A percentile compares a stretch with the other conserved stretches of the same genome.
phyloP scores from a whole-genome alignment of 2,113 vertebrate species.

The Girardinichthys multiradiatus region DNA sequence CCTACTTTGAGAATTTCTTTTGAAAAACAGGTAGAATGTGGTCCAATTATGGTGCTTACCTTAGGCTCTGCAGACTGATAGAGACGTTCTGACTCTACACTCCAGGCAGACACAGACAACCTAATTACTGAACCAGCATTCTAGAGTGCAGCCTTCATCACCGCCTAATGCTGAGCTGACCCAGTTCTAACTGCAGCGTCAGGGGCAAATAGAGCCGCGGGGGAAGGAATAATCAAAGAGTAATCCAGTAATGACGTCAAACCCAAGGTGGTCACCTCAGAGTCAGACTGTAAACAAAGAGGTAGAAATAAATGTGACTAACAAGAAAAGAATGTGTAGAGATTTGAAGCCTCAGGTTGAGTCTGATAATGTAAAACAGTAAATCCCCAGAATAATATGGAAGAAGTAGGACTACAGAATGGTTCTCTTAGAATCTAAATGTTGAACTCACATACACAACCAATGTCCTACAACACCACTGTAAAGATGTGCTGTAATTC shows the following conservation, averaged over 20 bases:
- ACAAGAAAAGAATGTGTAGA: background rate
- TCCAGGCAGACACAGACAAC: constrained; percentile 22
- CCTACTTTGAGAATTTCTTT: background rate
- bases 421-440: background rate
- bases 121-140: constrained; percentile 25
- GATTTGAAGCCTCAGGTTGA: background rate
- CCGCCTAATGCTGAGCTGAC: constrained; percentile 45
- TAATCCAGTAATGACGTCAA: constrained; percentile 72
- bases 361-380: background rate
- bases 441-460: background rate
- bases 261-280: background rate
- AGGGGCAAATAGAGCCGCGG: background rate
- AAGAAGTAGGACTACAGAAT: background rate
- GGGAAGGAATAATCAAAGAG: constrained; percentile 39
- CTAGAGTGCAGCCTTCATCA: constrained; percentile 29
- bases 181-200: constrained; percentile 36
- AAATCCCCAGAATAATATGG: too few species aligned
- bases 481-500: background rate
- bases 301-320: background rate
- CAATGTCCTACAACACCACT: background rate
- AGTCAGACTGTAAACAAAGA: background rate
- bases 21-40: background rate
- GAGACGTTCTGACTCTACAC: constrained; percentile 3
- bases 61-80: constrained; percentile 18
- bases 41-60: constrained; percentile 31